phyloP scores from a whole-genome alignment of 2,797 vertebrate species.

The Micromesistius poutassou region DNA sequence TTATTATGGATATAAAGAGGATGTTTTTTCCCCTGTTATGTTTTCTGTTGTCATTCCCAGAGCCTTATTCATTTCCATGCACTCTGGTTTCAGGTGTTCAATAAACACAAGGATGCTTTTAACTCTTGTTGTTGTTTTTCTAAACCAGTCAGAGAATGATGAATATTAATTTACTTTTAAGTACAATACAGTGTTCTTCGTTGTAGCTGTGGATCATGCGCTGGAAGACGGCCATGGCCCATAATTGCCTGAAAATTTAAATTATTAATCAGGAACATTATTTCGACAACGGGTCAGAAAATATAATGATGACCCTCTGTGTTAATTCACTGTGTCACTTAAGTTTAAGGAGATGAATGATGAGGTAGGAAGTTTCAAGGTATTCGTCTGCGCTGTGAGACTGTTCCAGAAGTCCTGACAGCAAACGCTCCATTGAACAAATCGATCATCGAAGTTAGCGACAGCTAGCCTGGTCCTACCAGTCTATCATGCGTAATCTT shows the following conservation, averaged over 20 bases:
- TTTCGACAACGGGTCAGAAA: not conserved
- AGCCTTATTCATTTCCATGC: not conserved
- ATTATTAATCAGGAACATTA: not conserved
- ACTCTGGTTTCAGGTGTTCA: not conserved
- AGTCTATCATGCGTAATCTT: not conserved
- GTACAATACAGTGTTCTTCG: not conserved
- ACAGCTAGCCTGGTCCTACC: not conserved
- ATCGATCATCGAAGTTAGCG: not conserved
- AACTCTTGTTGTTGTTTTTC: not conserved
- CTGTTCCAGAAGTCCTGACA: not conserved
- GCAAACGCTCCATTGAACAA: not conserved
- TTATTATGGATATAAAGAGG: not conserved
- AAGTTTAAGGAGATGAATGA: not conserved
- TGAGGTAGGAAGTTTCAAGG: not conserved
- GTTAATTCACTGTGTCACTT: not conserved
- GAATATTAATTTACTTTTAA: not conserved
- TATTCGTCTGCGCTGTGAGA: not conserved
- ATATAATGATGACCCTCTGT: not conserved
- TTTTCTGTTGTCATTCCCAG: slow-evolving; percentile 25
- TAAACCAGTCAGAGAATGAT: not conserved
- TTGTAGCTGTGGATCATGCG: not conserved
- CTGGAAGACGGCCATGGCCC: not conserved
- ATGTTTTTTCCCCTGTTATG: slow-evolving; percentile 34
- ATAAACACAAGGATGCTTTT: not conserved
- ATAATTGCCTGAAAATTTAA: not conserved